phyloP scores from a whole-genome alignment of 2,113 vertebrate species.

The Tetraodon nigroviridis region DNA sequence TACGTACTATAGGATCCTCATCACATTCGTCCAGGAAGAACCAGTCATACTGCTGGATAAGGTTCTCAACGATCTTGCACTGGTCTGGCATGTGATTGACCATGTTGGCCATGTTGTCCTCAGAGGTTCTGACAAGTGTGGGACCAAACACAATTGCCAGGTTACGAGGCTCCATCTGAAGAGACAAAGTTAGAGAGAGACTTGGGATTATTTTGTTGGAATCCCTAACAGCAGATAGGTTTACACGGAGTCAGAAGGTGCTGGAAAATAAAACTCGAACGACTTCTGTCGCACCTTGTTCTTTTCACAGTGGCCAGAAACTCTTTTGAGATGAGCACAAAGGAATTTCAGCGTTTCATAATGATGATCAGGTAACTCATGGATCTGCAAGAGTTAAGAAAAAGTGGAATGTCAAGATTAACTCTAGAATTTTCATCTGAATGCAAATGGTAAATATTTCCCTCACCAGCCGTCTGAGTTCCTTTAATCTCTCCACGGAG shows the following conservation, averaged over 20 bases:
- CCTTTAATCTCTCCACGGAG: conserved; percentile 88
- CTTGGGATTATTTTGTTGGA: conserved; percentile 1
- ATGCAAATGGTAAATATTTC: not conserved
- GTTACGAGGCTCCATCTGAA: conserved; percentile 97
- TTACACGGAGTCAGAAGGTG: not conserved
- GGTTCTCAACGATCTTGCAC: conserved; percentile 98
- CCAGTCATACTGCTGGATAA: conserved; percentile 98
- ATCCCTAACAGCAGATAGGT: not conserved
- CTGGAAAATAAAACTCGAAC: not conserved
- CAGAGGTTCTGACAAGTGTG: conserved; percentile 92
- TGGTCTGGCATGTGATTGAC: conserved; percentile 99
- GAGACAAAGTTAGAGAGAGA: not conserved
- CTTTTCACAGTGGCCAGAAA: conserved; percentile 95
- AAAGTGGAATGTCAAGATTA: not conserved
- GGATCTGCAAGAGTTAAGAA: conserved; percentile 75
- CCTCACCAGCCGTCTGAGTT: conserved; percentile 92
- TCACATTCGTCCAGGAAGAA: conserved; percentile 93
- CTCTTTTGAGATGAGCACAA: conserved; percentile 90
- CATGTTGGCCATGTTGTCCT: conserved; percentile 99
- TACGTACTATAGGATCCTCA: conserved; percentile 92
- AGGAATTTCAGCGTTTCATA: conserved; percentile 97
- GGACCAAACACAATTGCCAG: conserved; percentile 97
- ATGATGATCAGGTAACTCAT: conserved; percentile 91
- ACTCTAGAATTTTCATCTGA: not conserved
- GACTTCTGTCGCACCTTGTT: conserved; percentile 83